A percentile compares a stretch with the other conserved stretches of the same genome.
Evolutionary conservation across 1,140 invertebrate genomes (phyloP).

Genomic region (Scaptomyza pallida): DNA sequence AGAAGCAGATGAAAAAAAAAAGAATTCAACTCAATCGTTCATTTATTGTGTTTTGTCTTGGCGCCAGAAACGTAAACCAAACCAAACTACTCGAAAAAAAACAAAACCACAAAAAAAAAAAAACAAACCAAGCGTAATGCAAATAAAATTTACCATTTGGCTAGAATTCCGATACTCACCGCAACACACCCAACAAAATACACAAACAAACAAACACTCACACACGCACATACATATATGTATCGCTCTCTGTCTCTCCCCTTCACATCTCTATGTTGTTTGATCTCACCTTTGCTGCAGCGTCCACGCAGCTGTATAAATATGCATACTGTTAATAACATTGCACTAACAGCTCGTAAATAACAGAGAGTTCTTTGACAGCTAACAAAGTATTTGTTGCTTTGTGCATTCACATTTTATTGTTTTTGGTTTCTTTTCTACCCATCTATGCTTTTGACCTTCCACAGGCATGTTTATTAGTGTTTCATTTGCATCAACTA

Average conservation of each 20-base stretch:
- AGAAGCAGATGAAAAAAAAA: slow-evolving; percentile 54
- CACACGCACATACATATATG: slow-evolving; percentile 31
- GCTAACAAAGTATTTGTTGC: slow-evolving; percentile 19
- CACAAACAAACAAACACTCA: slow-evolving; percentile 15
- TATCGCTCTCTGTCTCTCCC: slow-evolving; percentile 26
- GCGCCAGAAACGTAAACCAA: slow-evolving; percentile 78
- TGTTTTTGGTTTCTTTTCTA: slow-evolving; percentile 31
- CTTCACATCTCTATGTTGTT: slow-evolving; percentile 16
- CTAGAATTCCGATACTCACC: slow-evolving; percentile 64
- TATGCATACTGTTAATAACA: slow-evolving; percentile 57
- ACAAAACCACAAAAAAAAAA: slow-evolving; percentile 36
- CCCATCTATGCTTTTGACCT: slow-evolving; percentile 37
- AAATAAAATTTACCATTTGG: slow-evolving; percentile 68
- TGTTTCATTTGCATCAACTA: slow-evolving; percentile 43
- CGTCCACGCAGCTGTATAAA: slow-evolving; percentile 26
- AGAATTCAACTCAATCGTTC: slow-evolving; percentile 41
- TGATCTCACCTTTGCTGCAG: slow-evolving; percentile 11
- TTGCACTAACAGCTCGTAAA: slow-evolving; percentile 65
- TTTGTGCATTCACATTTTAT: slow-evolving; percentile 29
- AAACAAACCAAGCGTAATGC: slow-evolving; percentile 34
- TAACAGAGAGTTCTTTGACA: slow-evolving; percentile 30
- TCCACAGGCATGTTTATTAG: slow-evolving; percentile 54
- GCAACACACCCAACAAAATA: slow-evolving; percentile 11
- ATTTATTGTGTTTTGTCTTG: slow-evolving; percentile 80
- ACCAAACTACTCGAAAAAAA: slow-evolving; percentile 73